Evolutionary conservation across 1,140 invertebrate genomes (phyloP).

Genomic region (Copidosoma floridanum): DNA sequence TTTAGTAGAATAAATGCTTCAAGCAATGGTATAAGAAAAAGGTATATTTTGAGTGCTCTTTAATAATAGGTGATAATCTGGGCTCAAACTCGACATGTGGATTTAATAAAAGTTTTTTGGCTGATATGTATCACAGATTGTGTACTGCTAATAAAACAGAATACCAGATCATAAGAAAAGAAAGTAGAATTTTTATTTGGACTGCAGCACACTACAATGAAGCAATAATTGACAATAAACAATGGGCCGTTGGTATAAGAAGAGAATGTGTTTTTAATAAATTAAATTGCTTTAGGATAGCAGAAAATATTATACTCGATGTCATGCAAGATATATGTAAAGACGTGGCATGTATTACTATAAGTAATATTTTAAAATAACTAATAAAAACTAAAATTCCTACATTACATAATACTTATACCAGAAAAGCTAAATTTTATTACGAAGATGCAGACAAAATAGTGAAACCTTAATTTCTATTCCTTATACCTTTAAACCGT

Average conservation of each 20-base stretch:
- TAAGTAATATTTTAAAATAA: conserved; percentile 31
- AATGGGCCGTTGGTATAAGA: conserved; percentile 20
- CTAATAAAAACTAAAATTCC: not conserved
- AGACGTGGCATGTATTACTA: conserved; percentile 45
- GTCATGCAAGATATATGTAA: conserved; percentile 50
- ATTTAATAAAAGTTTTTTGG: not conserved
- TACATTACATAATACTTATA: not conserved
- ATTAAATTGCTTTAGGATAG: conserved; percentile 42
- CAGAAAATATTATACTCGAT: conserved; percentile 44
- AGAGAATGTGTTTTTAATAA: conserved; percentile 41
- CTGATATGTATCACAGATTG: not conserved
- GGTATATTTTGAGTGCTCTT: conserved; percentile 13
- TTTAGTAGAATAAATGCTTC: not conserved
- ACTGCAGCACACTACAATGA: not conserved
- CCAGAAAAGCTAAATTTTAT: not conserved
- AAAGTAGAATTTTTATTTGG: not conserved
- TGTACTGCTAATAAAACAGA: not conserved
- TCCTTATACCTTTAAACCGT: not conserved
- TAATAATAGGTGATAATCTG: conserved; percentile 3
- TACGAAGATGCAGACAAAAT: not conserved
- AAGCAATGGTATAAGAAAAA: not conserved
- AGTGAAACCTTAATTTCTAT: conserved; percentile 7
- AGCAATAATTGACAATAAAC: not conserved
- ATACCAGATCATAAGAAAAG: not conserved
- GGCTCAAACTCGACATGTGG: not conserved